Conservation (phyloP, 2,888 invertebrate species). For the Spatulosminthurus flaviceps region DNA sequence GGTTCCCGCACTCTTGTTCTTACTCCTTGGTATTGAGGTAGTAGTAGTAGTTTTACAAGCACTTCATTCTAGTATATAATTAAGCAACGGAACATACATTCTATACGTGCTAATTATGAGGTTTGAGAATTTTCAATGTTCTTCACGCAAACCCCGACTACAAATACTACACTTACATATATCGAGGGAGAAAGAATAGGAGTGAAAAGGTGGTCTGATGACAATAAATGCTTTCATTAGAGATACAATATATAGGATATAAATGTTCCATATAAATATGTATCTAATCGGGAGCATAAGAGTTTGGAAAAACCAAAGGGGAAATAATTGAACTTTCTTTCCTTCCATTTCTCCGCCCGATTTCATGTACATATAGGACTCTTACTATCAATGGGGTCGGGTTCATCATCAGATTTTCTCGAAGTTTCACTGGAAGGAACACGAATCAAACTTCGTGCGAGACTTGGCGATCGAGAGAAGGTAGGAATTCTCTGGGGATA, state of each 20-base stretch:
- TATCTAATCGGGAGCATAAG: too few relatives aligned
- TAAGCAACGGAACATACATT: background rate
- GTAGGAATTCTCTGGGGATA: constrained; percentile 67
- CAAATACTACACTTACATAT: background rate
- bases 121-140: constrained; percentile 26
- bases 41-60: background rate
- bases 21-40: background rate
- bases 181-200: too few relatives aligned
- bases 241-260: too few relatives aligned
- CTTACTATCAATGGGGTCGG: constrained; percentile 81
- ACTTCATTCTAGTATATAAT: constrained; percentile 7
- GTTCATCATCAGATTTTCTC: constrained; percentile 81
- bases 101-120: background rate
- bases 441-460: constrained; percentile 80
- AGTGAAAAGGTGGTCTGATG: background rate
- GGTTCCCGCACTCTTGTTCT: background rate
- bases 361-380: constrained; percentile 70
- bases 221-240: too few relatives aligned
- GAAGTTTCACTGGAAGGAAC: constrained; percentile 87
- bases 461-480: constrained; percentile 86
- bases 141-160: constrained; percentile 25
- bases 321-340: constrained; percentile 23
- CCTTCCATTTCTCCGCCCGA: background rate
- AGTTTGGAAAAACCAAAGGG: background rate
- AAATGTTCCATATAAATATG: too few relatives aligned